Evolutionary conservation across 1,140 invertebrate genomes (phyloP), one percentile per base, ranked within the genome.

Genomic region (Aphaenogaster ashmeadi): DNA sequence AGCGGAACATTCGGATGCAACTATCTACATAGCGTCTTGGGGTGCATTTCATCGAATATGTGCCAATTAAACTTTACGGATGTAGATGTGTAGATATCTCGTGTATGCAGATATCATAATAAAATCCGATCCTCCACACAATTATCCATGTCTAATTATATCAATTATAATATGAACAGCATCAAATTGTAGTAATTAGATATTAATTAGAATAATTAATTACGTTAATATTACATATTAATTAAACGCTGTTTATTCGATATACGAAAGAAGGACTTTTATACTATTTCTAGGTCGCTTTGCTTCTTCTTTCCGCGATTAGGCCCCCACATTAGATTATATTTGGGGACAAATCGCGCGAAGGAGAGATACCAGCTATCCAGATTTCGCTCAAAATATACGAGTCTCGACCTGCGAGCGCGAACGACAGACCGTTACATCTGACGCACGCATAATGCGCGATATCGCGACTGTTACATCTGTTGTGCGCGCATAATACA

Each of bases 401-500:
- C 69, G 62, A 90, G 87, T 81, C 58, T 69, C 77, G 71, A n/a
- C 21, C 77, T 50, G 88, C 60, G 77, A 75, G 71, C 44, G 27
- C 62, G 52, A 62, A 66, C 88, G 81, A 89, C 91, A 88, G 88
- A 86, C 88, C 80, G 90, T 75, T 88, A 91, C 93, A 94, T 93
- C 92, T 93, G 93, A 91, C 90, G 88, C 88, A 87, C 87, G 91
- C 88, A 91, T 93, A 92, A 92, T 91, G 88, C 87, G 80, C 78
- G 77, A 90, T 92, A 91, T 93, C 91, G 87, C 80, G 87, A 74
- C 69, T 50, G 80, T 84, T 84, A 84, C 87, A 66, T 91, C 83
- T 79, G 92, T 93, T 88, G 88, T 74, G 69, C 81, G 85, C 92
- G 92, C 93, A 93, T 94, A 92, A 94, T 93, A 81, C 90, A 93